Evolutionary conservation across 2,888 invertebrate species (phyloP), one percentile per base, ranked within the genome.

Genomic region (Nomada flava): DNA sequence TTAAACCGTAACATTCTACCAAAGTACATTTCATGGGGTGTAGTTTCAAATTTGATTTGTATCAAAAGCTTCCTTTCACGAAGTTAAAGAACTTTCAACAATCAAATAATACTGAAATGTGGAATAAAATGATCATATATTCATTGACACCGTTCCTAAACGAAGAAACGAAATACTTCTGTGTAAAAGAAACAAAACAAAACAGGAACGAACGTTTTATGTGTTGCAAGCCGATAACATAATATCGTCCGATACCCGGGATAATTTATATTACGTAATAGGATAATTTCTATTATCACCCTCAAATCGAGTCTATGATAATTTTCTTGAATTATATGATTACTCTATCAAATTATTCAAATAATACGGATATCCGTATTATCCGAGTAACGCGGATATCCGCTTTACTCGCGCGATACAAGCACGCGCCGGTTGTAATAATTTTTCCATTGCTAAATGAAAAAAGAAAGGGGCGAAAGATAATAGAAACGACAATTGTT

Each of bases 331-430:
- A 82, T 82, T 71, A 78, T 82, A 82, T 82, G 77, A 74, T 82
- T 78, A 74, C 83, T 78, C 70, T 70, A 69, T 73, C 82, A 36
- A 55, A 82, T 82, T 78, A 82, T 74, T 82, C 78, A 74, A 73
- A 82, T 77, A 69, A 83, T 78, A 78, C 83, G 83, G 83, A 83
- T 67, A 55, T 83, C 83, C 83, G 83, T 78, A 82, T 82, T 82
- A 83, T 71, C 73, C 78, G 52, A 42, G 83, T 78, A 82, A 82
- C 74, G 57, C 83, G 83, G 83, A 83, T 59, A 52, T 82, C 82
- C 83, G 77, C 42, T 64, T 72, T 42, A 50, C 44, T 68, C 69
- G 69, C 60, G 52, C 68, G 67, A 20, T 15, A 29, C 63, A 55
- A 63, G 73, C 80, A 73, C 80, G 67, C 62, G 73, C 72, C 62